Conservation (phyloP, 2,797 vertebrate species). For the Steatocranus sp. region DNA sequence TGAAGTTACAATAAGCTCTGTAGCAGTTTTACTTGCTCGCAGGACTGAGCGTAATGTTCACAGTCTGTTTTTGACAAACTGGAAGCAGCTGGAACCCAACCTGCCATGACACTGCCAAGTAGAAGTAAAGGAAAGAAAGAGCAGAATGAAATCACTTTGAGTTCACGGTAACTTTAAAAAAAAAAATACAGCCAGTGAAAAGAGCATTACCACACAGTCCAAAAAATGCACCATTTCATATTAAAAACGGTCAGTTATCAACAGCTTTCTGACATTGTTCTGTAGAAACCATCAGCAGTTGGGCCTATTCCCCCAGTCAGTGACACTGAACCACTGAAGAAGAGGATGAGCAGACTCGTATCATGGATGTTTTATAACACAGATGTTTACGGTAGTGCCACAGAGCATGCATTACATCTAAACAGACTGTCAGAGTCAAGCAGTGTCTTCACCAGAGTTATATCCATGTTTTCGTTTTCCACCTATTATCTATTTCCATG, state of each 20-base stretch:
- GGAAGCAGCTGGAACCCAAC: neutral
- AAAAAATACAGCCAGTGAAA: neutral
- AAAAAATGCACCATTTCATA: neutral
- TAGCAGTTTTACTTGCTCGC: neutral
- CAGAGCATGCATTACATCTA: neutral
- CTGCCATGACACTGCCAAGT: neutral
- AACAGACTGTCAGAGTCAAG: neutral
- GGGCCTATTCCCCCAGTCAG: accelerated
- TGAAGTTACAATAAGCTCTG: neutral
- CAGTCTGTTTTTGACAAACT: neutral
- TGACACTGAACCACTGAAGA: neutral
- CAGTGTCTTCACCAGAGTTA: neutral
- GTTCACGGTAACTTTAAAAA: neutral
- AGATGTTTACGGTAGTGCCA: accelerated
- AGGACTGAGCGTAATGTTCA: neutral
- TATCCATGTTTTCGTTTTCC: neutral
- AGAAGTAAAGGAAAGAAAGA: neutral
- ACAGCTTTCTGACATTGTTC: neutral
- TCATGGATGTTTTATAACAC: neutral
- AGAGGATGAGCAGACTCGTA: neutral
- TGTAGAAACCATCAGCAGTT: neutral
- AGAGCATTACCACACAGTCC: neutral
- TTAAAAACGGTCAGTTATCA: neutral
- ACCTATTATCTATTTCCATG: neutral
- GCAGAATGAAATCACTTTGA: neutral